phyloP scores from a whole-genome alignment of 2,888 invertebrate species.

The Tryphoninae sp. region DNA sequence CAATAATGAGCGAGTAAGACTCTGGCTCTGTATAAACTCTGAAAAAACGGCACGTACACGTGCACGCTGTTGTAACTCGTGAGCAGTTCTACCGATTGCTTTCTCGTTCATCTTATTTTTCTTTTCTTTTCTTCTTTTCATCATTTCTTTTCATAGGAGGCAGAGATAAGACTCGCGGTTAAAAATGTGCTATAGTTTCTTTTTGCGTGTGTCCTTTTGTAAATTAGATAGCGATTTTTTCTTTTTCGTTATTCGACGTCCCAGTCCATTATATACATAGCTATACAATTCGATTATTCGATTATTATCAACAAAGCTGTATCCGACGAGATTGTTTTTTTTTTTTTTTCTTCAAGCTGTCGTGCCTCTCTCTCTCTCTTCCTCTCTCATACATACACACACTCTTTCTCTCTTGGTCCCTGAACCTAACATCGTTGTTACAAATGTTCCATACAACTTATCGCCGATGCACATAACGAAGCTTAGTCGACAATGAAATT shows the following conservation, averaged over 20 bases:
- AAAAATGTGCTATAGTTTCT: slow-evolving; percentile 49
- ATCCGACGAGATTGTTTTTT: slow-evolving; percentile 44
- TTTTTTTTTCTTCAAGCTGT: slow-evolving; percentile 49
- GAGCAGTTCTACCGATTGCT: slow-evolving; percentile 28
- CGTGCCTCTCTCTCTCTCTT: slow-evolving; percentile 41
- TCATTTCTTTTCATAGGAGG: slow-evolving; percentile 39
- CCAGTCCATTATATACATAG: slow-evolving; percentile 52
- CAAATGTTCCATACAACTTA: slow-evolving; percentile 45
- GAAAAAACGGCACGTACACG: slow-evolving; percentile 36
- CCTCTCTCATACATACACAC: slow-evolving; percentile 1
- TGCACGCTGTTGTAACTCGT: slow-evolving; percentile 36
- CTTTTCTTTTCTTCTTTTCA: slow-evolving; percentile 46
- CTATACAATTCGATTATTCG: slow-evolving; percentile 51
- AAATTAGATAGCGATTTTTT: slow-evolving; percentile 46
- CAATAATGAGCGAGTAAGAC: slow-evolving; percentile 15
- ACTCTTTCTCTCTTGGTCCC: slow-evolving; percentile 70
- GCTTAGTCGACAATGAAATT: slow-evolving; percentile 15
- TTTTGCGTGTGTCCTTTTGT: slow-evolving; percentile 31
- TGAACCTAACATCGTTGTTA: slow-evolving; percentile 70
- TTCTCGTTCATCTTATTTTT: slow-evolving; percentile 30
- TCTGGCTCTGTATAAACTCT: slow-evolving; percentile 44
- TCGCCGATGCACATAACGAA: slow-evolving; percentile 45
- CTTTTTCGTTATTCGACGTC: slow-evolving; percentile 40
- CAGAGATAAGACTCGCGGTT: slow-evolving; percentile 57
- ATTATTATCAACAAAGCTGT: slow-evolving; percentile 62